Percentiles rank a stretch among this genome's conserved stretches.
Conservation (phyloP, 2,888 invertebrate genomes). For the Nasonia oneida region DNA sequence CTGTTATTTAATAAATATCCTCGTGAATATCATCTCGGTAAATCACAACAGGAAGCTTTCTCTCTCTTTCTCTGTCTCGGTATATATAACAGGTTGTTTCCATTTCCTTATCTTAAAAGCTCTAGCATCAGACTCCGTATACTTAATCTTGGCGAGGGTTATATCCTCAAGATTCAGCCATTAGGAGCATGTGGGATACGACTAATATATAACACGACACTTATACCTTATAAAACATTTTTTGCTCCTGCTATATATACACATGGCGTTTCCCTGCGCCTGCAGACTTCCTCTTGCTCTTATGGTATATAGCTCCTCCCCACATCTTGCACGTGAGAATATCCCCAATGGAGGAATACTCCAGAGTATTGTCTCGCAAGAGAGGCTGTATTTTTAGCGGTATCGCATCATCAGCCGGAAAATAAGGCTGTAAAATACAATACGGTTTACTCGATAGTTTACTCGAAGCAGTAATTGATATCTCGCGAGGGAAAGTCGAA, state of each 20-base stretch:
- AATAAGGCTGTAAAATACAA: neutral
- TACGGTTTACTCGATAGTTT: neutral
- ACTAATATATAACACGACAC: conserved; percentile 29
- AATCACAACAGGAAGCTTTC: neutral
- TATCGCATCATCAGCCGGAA: neutral
- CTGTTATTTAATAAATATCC: too few relatives aligned
- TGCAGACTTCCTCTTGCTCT: neutral
- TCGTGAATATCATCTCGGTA: neutral
- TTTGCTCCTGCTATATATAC: neutral
- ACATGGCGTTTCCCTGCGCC: neutral
- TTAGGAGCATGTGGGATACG: conserved; percentile 24
- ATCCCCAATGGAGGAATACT: conserved; percentile 6
- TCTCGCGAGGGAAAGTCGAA: too few relatives aligned
- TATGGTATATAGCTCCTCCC: too few relatives aligned
- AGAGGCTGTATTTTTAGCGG: neutral
- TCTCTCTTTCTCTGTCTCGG: neutral
- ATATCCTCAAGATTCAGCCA: conserved; percentile 21
- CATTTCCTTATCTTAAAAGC: conserved; percentile 18
- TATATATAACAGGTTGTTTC: conserved; percentile 12
- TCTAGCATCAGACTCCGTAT: neutral
- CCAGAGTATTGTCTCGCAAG: neutral
- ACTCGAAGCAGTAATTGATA: neutral
- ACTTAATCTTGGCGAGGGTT: conserved; percentile 22
- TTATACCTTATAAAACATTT: conserved; percentile 23
- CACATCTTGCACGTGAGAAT: neutral